Evolutionary conservation across 1,140 invertebrate species (phyloP), one percentile per base, ranked within the genome.

Genomic region (Linepithema humile): DNA sequence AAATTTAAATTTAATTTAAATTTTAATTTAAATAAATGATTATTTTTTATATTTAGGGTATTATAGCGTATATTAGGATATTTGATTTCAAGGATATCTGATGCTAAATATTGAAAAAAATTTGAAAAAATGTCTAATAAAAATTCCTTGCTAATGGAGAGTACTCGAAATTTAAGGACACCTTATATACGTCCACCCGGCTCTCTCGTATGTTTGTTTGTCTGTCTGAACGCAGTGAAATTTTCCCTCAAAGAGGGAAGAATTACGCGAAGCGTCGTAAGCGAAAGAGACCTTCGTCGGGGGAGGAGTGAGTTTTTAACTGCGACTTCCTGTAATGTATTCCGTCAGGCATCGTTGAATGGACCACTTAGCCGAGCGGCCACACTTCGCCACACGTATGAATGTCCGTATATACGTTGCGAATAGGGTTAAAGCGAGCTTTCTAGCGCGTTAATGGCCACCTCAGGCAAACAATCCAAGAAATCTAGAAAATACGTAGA

Each of bases 251-350:
- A 23, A 78, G 48, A 20, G 17, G 45, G 17, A 40, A 43, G 17
- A 43, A 78, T 78, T 70, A 32, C 7, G 35, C 23, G 32, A 43
- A 57, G n/a, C 65, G n/a, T 57, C 35, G 6, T 40, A n/a, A 9
- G 70, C 50, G 70, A 80, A 80, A 69, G 62, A 55, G 26, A 55
- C 50, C n/a, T 26, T 40, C 35, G 35, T 10, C 55, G 35, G 35
- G 15, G 43, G 29, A 57, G 32, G 17, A 83, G 84, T 59, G 82
- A 82, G 75, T 90, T 92, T 92, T 91, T 90, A 92, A 92, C 91
- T 88, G 89, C 90, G 86, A 91, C 87, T 92, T 92, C 89, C 91
- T 91, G 90, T 91, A 91, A 92, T 91, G 86, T 90, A 92, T 92
- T 92, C 90, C 87, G 89, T 91, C 84, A 90, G 88, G 62, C 86